Evolutionary conservation across 2,888 invertebrate species (phyloP).

Genomic region (Drosophila anceps): DNA sequence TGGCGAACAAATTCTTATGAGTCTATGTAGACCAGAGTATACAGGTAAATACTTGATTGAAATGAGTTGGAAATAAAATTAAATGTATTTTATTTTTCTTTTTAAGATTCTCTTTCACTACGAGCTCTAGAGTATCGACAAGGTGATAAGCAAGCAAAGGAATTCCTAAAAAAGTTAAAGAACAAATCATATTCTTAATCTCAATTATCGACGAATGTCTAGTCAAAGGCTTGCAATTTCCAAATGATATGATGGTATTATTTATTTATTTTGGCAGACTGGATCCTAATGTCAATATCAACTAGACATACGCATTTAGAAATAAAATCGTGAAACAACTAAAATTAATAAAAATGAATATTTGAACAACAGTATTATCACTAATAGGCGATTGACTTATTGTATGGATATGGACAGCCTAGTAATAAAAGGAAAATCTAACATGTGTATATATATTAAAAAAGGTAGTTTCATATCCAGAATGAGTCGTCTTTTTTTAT

Average conservation of each 20-base stretch:
- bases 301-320: slow-evolving; percentile 36
- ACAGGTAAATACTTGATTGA: slow-evolving; percentile 86
- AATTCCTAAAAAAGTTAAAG: slow-evolving; percentile 93
- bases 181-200: slow-evolving; percentile 86
- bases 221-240: slow-evolving; percentile 27
- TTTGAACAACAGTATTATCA: slow-evolving; percentile 3
- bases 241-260: slow-evolving; percentile 34
- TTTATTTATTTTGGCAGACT: slow-evolving; percentile 33
- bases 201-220: slow-evolving; percentile 1
- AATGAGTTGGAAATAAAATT: neutral
- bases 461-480: too few species aligned
- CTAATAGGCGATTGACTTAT: neutral
- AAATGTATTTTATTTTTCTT: neutral
- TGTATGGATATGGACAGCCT: neutral
- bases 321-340: neutral
- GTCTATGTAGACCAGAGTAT: slow-evolving; percentile 89
- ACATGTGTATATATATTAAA: too few species aligned
- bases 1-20: slow-evolving; percentile 90
- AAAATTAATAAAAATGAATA: neutral
- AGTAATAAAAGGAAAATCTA: neutral
- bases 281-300: slow-evolving; percentile 21
- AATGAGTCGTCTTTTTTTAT: too few species aligned
- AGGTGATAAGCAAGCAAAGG: slow-evolving; percentile 95
- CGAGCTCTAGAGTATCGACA: slow-evolving; percentile 92
- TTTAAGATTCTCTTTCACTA: slow-evolving; percentile 76